phyloP scores from a whole-genome alignment of 2,113 vertebrate species.

The Tyrannus savana region DNA sequence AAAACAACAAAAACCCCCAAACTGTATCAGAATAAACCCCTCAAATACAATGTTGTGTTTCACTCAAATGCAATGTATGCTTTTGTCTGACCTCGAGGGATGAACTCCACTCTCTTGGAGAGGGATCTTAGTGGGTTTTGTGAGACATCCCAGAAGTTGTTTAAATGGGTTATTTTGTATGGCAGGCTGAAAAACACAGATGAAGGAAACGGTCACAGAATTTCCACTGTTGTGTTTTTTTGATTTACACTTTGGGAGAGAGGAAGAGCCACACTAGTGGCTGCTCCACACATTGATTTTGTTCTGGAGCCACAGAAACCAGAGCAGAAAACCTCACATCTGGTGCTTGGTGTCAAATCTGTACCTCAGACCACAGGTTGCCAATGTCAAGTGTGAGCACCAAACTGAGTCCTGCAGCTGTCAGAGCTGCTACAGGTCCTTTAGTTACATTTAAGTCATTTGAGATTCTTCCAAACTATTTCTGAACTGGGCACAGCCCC shows the following conservation, averaged over 20 bases:
- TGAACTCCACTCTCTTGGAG: background rate
- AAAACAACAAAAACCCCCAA: background rate
- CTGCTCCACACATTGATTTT: background rate
- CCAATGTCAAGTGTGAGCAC: background rate
- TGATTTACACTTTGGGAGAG: background rate
- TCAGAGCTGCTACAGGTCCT: background rate
- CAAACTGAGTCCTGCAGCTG: background rate
- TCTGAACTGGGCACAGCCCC: background rate
- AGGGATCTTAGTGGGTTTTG: background rate
- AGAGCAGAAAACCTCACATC: background rate
- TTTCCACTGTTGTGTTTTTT: background rate
- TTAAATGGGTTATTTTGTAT: background rate
- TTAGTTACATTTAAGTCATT: background rate
- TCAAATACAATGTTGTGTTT: background rate
- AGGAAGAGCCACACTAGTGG: accelerated
- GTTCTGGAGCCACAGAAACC: background rate
- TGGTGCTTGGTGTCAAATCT: accelerated
- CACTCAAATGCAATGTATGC: background rate
- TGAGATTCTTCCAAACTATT: background rate
- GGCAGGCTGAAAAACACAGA: background rate
- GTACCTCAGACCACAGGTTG: background rate
- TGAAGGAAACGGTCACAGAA: background rate
- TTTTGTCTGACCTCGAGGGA: background rate
- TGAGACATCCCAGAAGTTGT: background rate
- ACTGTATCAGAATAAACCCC: background rate